Evolutionary conservation across 2,797 vertebrate genomes (phyloP).

Genomic region (Argyrosomus regius): DNA sequence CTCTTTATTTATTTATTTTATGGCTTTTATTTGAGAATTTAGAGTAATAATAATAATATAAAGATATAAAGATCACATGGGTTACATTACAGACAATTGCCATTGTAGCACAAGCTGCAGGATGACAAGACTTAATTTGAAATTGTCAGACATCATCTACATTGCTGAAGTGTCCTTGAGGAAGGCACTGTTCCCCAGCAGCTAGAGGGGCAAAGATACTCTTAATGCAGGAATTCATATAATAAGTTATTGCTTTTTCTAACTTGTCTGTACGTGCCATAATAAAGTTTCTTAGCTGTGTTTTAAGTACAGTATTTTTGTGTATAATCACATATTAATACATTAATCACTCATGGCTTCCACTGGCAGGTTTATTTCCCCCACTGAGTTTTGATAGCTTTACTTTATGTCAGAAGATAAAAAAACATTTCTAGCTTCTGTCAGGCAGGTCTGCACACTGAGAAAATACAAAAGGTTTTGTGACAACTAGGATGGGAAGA

Average conservation of each 20-base stretch:
- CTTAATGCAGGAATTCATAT: not conserved
- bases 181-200: not conserved
- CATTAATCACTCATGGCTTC: constrained; percentile 6
- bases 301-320: not conserved
- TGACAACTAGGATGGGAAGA: not conserved
- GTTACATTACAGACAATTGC: not conserved
- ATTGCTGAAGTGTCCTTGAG: constrained; percentile 19
- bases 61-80: not conserved
- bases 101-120: not conserved
- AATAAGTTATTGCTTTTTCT: not conserved
- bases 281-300: not conserved
- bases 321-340: not conserved
- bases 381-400: not conserved
- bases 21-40: constrained; percentile 21
- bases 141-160: not conserved
- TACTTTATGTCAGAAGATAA: not conserved
- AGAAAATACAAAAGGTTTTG: not conserved
- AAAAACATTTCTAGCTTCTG: not conserved
- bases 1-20: not conserved
- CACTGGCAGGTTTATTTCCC: not conserved
- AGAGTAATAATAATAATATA: not conserved
- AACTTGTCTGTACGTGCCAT: constrained; percentile 35
- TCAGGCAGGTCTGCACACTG: constrained; percentile 21
- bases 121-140: not conserved
- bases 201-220: not conserved